Evolutionary conservation across 2,113 vertebrate species (phyloP).

Genomic region (Syngnathoides biaculeatus): DNA sequence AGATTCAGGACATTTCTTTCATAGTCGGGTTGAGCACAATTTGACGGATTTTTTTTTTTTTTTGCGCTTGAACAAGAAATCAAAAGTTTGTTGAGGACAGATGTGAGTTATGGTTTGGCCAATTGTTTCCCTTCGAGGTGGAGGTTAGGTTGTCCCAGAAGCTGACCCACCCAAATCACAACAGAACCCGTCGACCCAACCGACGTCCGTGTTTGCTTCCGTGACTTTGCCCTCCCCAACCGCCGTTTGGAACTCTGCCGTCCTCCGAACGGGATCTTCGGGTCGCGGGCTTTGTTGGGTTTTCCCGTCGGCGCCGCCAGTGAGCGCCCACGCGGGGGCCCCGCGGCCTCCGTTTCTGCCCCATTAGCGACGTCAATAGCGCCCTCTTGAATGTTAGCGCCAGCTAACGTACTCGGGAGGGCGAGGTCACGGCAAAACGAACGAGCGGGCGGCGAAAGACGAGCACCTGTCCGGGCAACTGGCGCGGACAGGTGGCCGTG

Average conservation of each 20-base stretch:
- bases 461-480: conserved; percentile 67
- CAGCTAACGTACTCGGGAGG: conserved; percentile 6
- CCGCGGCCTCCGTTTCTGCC: background rate
- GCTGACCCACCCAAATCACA: too few relatives aligned
- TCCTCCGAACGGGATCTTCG: background rate
- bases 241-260: background rate
- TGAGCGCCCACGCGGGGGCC: background rate
- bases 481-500: conserved; percentile 56
- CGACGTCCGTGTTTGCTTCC: too few relatives aligned
- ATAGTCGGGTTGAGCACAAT: too few relatives aligned
- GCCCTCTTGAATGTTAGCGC: conserved; percentile 5
- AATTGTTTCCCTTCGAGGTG: too few relatives aligned
- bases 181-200: too few relatives aligned
- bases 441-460: conserved; percentile 35
- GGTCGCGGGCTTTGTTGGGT: background rate
- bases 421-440: conserved; percentile 49
- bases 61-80: too few relatives aligned
- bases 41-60: too few relatives aligned
- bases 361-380: conserved; percentile 4
- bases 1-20: too few relatives aligned
- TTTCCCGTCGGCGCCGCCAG: conserved; percentile 10
- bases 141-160: too few relatives aligned
- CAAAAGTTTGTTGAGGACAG: too few relatives aligned
- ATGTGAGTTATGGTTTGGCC: too few relatives aligned
- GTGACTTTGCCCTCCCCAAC: too few relatives aligned